Evolutionary conservation across 2,797 vertebrate genomes (phyloP).

Genomic region (Hirundo rustica): DNA sequence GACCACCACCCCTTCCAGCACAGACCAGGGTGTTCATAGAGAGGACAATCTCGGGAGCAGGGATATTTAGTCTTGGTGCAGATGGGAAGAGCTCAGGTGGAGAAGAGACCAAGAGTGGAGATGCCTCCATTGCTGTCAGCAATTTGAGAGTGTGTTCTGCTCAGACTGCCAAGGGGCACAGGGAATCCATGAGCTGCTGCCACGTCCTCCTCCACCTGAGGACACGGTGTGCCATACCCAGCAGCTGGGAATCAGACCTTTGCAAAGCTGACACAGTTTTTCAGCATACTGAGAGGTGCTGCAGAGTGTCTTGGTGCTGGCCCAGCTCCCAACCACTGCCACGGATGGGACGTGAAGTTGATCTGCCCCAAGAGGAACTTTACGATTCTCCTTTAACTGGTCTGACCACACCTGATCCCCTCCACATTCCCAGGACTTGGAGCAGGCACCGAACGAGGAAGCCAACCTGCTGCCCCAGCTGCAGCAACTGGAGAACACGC

Average conservation of each 20-base stretch:
- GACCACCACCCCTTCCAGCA: background rate
- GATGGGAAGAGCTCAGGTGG: background rate
- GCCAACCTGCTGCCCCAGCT: constrained; percentile 88
- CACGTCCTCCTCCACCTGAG: accelerated
- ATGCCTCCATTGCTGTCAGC: accelerated
- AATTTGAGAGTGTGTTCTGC: accelerated
- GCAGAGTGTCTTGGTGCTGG: background rate
- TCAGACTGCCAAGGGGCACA: background rate
- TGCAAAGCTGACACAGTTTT: background rate
- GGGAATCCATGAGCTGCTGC: background rate
- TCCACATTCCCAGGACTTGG: constrained; percentile 53
- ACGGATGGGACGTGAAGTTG: background rate
- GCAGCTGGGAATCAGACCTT: background rate
- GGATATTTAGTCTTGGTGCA: background rate
- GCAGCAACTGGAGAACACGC: constrained; percentile 91
- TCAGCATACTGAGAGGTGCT: accelerated
- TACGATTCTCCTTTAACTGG: background rate
- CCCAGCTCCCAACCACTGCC: background rate
- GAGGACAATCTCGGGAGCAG: background rate
- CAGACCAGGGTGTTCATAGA: accelerated
- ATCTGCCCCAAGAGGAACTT: background rate
- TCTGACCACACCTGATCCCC: background rate
- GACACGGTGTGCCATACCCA: background rate
- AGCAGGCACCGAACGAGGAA: constrained; percentile 80
- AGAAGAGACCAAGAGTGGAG: background rate